Evolutionary conservation across 1,140 invertebrate genomes (phyloP).

Genomic region (Rhynchophorus ferrugineus): DNA sequence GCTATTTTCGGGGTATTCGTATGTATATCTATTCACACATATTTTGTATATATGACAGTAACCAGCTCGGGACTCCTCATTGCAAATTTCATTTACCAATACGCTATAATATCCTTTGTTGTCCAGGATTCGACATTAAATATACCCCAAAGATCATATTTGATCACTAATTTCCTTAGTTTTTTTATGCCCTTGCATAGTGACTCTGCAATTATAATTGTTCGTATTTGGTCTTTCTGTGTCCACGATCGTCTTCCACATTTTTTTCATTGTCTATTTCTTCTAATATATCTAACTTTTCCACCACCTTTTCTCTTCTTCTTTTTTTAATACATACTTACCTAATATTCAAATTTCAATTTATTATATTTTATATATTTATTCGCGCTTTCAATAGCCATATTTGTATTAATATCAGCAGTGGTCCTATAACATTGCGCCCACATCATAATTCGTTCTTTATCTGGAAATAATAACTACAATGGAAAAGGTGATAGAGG

Average conservation of each 20-base stretch:
- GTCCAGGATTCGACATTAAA: slow-evolving; percentile 15
- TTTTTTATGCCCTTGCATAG: slow-evolving; percentile 13
- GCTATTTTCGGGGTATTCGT: slow-evolving; percentile 11
- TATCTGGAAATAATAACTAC: slow-evolving; percentile 22
- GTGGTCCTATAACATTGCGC: slow-evolving; percentile 20
- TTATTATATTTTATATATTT: slow-evolving; percentile 17
- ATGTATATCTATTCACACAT: slow-evolving; percentile 19
- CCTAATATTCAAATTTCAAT: no score
- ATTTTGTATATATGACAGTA: slow-evolving; percentile 19
- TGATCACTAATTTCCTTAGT: slow-evolving; percentile 9
- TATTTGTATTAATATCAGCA: slow-evolving; percentile 24
- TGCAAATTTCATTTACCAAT: slow-evolving; percentile 12
- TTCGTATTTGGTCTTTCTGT: slow-evolving; percentile 22
- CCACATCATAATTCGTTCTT: slow-evolving; percentile 23
- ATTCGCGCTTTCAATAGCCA: slow-evolving; percentile 23
- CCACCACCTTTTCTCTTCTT: not conserved
- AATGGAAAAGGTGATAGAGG: slow-evolving; percentile 7
- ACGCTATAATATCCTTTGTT: slow-evolving; percentile 11
- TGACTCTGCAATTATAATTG: slow-evolving; percentile 19
- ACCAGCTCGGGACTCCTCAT: slow-evolving; percentile 15
- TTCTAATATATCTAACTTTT: not conserved
- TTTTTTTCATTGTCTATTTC: slow-evolving; percentile 21
- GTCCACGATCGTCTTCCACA: slow-evolving; percentile 17
- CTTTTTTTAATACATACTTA: slow-evolving; percentile 11
- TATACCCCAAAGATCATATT: slow-evolving; percentile 3